Evolutionary conservation across 2,797 vertebrate species (phyloP), one percentile per base, ranked within the genome.

Genomic region (Lerista edwardsae): DNA sequence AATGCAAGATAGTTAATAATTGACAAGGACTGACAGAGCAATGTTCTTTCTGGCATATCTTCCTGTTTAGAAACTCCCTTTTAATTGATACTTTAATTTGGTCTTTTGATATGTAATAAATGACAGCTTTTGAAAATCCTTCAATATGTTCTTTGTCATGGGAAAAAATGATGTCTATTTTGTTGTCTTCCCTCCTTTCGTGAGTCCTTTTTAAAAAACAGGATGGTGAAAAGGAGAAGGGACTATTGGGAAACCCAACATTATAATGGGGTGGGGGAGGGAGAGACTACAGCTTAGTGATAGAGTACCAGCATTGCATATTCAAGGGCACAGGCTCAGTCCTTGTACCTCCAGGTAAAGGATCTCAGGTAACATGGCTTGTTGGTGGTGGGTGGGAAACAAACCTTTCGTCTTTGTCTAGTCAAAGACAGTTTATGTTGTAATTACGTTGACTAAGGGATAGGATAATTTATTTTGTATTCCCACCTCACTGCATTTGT

Each of bases 21-120:
- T 83, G 57, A 89, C 83, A 51, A 86, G 64, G 41, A 72, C 15
- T 64, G 83, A 84, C 77, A 89, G 92, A 89, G 44, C 2, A 6
- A 62, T 7, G 27, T 76, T 86, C 59, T 51, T 84, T 83, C 12
- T 61, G 72, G 80, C 57, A 47, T 76, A 76, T 6, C 31, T 71
- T 57, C 1, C 15, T 51, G 64, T 41, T 88, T 85, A 11, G 55
- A 86, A 72, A 79, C 31, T 72, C 55, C 47, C 2, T 76, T 74
- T 81, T 62, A 89, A 88, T 81, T 79, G 31, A 80, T 87, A 87
- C 85, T 85, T 93, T 90, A 4, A 36, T 90, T 91, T 90, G 86
- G 84, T 88, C 41, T 7, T 84, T 80, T 0, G 2, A 78, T 81
- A 75, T 80, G 82, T 90, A 57, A 84, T 55, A 86, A 88, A 72